Evolutionary conservation across 1,140 invertebrate genomes (phyloP).

Genomic region (Brachionus plicatilis): DNA sequence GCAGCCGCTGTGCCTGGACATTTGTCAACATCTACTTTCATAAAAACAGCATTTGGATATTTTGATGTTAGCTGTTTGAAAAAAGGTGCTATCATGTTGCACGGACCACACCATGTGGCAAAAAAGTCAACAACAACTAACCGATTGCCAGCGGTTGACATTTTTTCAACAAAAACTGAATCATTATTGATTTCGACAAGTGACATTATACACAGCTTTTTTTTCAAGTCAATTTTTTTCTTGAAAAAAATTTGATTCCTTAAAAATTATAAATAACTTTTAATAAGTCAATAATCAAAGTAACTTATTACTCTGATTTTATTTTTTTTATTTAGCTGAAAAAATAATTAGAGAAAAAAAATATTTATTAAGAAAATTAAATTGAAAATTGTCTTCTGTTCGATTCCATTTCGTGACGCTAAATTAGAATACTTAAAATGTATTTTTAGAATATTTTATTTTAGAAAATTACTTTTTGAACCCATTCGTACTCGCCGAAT

Average conservation of each 20-base stretch:
- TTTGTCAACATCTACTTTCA: slow-evolving; percentile 77
- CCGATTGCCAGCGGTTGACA: slow-evolving; percentile 71
- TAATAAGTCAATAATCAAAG: background rate
- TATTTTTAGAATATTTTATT: no score
- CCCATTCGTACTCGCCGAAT: slow-evolving; percentile 92
- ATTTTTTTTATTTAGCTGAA: background rate
- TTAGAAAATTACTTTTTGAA: slow-evolving; percentile 67
- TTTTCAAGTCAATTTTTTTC: background rate
- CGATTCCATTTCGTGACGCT: slow-evolving; percentile 80
- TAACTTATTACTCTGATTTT: background rate
- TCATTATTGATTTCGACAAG: slow-evolving; percentile 1
- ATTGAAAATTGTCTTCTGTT: slow-evolving; percentile 82
- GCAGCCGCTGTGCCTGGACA: slow-evolving; percentile 46
- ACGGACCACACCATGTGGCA: slow-evolving; percentile 76
- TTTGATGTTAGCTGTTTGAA: slow-evolving; percentile 77
- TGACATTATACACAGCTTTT: background rate
- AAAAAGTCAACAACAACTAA: slow-evolving; percentile 86
- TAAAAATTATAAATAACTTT: background rate
- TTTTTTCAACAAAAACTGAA: slow-evolving; percentile 58
- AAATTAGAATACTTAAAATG: slow-evolving; percentile 53
- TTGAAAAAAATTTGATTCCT: background rate
- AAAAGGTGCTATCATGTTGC: slow-evolving; percentile 79
- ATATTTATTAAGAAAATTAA: slow-evolving; percentile 55
- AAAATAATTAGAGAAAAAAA: background rate
- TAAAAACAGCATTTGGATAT: slow-evolving; percentile 80